phyloP scores from a whole-genome alignment of 2,797 vertebrate species.

The Sylvilagus floridanus region DNA sequence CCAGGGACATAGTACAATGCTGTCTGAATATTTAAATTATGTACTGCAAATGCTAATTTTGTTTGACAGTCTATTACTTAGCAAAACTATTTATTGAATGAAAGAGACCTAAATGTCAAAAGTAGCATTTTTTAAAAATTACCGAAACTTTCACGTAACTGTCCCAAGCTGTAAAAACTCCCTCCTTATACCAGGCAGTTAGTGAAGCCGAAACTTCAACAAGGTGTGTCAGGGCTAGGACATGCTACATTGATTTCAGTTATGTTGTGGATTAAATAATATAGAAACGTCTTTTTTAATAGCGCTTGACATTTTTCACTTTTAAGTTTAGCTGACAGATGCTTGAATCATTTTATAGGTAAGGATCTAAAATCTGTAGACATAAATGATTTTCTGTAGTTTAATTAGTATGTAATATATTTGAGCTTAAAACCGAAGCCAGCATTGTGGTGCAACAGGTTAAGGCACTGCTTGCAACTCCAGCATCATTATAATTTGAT shows the following conservation, averaged over 20 bases:
- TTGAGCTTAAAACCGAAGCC: background rate
- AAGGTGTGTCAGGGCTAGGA: background rate
- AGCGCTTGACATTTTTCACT: background rate
- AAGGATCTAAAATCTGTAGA: slow-evolving; percentile 20
- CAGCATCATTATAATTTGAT: no score
- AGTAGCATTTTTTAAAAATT: background rate
- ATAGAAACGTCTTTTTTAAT: background rate
- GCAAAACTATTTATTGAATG: slow-evolving; percentile 4
- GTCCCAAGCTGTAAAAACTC: background rate
- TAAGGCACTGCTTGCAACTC: no score
- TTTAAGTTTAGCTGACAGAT: slow-evolving; percentile 4
- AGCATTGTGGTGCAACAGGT: no score
- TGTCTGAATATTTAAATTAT: background rate
- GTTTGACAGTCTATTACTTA: background rate
- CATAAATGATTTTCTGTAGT: background rate
- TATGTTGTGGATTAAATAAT: background rate
- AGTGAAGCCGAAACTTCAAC: background rate
- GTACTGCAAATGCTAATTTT: background rate
- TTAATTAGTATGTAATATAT: background rate
- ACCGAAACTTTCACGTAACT: background rate
- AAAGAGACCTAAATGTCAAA: background rate
- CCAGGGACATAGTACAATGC: background rate
- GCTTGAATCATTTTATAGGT: background rate
- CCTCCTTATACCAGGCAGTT: background rate
- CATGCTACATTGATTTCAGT: background rate